Percentiles rank a stretch among this genome's conserved stretches.
Evolutionary conservation across 2,797 vertebrate species (phyloP).

Genomic region (Sparidentex hasta): DNA sequence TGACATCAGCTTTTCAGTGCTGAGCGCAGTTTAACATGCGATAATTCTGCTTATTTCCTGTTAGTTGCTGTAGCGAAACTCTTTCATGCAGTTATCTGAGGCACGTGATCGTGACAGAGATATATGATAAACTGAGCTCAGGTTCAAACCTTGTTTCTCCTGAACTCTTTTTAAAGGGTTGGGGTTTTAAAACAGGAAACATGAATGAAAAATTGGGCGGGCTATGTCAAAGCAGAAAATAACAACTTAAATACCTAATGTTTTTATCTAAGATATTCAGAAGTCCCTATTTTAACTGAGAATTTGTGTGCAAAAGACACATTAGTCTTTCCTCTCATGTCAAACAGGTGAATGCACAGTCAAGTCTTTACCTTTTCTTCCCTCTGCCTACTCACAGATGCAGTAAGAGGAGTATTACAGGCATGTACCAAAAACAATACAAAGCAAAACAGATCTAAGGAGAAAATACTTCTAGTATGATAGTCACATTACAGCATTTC

Average conservation of each 20-base stretch:
- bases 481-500: slow-evolving; percentile 86
- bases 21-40: slow-evolving; percentile 65
- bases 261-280: slow-evolving; percentile 26
- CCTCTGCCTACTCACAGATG: slow-evolving; percentile 23
- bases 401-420: slow-evolving; percentile 37
- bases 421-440: slow-evolving; percentile 38
- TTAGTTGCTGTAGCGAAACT: slow-evolving; percentile 45
- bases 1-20: slow-evolving; percentile 66
- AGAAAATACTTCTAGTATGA: slow-evolving; percentile 1
- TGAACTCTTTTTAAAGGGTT: slow-evolving; percentile 30
- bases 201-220: slow-evolving; percentile 21
- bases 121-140: slow-evolving; percentile 10
- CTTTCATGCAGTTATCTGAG: slow-evolving; percentile 70
- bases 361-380: slow-evolving; percentile 48
- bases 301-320: slow-evolving; percentile 25
- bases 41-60: slow-evolving; percentile 44
- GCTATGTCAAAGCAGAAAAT: slow-evolving; percentile 35
- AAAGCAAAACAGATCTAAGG: slow-evolving; percentile 33
- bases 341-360: slow-evolving; percentile 29
- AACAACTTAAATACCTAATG: slow-evolving; percentile 12
- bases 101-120: slow-evolving; percentile 21
- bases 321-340: slow-evolving; percentile 11
- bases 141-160: slow-evolving; percentile 27
- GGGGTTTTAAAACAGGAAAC: slow-evolving; percentile 24
- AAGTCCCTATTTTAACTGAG: slow-evolving; percentile 23